Evolutionary conservation across 2,888 invertebrate genomes (phyloP), one percentile per base, ranked within the genome.

Genomic region (Eulithis prunata): DNA sequence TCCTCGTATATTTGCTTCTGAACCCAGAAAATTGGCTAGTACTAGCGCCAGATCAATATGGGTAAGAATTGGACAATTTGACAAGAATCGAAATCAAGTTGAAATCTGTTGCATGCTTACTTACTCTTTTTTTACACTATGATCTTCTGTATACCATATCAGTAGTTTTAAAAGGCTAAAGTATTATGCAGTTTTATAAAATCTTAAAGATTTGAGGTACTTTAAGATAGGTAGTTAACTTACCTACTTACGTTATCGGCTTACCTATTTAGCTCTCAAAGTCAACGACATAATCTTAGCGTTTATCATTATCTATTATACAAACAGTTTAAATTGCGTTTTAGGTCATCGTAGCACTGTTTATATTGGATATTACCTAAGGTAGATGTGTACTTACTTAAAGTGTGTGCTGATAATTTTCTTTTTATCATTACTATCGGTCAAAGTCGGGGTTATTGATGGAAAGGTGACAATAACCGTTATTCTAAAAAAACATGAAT

Each of bases 221-320:
- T 32, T 32, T 3, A 5, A 32, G 6, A 6, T 32, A 32, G 32
- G 32, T 36, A 11, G 12, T 21, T 21, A 21, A 21, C 21, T 21
- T 21, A 21, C 21, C 21, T 43, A 54, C 13, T 38, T 7, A 32
- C n/a, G 51, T 59, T 89, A 86, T 87, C 87, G 80, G 78, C 73
- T 74, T 77, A 81, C 80, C 76, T 8, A 49, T 79, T 78, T 77
- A 21, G 21, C 78, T 41, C 32, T 32, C 32, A 11, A 70, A 80
- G 88, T 88, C 89, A 86, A 86, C 84, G 87, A 85, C 87, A 71
- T 87, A 82, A 88, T 89, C 89, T 85, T 71, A 70, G 70, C 67
- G 77, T 84, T 81, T 84, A 83, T 82, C 81, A 84, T 81, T 84
- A 83, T 82, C 81, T 55, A 80, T 74, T 77, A 69, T 74, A 75